Conservation (phyloP, 2,888 invertebrate genomes). For the Melanophora roralis region DNA sequence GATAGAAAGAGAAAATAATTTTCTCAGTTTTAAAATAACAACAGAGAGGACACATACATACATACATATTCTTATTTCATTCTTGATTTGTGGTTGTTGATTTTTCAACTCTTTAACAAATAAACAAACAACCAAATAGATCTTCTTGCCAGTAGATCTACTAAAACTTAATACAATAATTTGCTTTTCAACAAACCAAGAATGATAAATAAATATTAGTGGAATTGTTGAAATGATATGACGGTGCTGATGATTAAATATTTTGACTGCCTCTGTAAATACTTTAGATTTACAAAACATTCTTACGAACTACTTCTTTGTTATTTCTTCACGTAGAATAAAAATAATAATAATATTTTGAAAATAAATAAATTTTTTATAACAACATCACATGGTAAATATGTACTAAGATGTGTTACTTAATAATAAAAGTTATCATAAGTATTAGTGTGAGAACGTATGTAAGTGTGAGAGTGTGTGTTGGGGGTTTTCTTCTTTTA, state of each 20-base stretch:
- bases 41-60: background rate
- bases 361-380: slow-evolving; percentile 12
- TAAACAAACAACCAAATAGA: slow-evolving; percentile 13
- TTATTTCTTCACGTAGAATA: background rate
- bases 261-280: slow-evolving; percentile 13
- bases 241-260: slow-evolving; percentile 9
- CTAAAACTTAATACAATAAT: background rate
- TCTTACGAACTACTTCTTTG: background rate
- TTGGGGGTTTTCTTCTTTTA: background rate
- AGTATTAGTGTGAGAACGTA: background rate
- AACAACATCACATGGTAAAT: background rate
- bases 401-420: too few species aligned
- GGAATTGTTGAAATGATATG: background rate
- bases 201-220: slow-evolving; percentile 22
- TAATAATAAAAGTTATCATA: background rate
- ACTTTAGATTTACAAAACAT: background rate
- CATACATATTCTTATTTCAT: background rate
- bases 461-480: background rate
- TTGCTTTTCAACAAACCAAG: slow-evolving; percentile 7
- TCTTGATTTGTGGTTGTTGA: slow-evolving; percentile 2
- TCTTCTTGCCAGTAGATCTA: background rate
- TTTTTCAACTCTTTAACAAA: slow-evolving; percentile 26
- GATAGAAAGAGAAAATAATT: background rate
- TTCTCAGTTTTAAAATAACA: background rate
- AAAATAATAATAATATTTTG: slow-evolving; percentile 16